Evolutionary conservation across 2,113 vertebrate genomes (phyloP).

Genomic region (Thinocorus orbignyianus): DNA sequence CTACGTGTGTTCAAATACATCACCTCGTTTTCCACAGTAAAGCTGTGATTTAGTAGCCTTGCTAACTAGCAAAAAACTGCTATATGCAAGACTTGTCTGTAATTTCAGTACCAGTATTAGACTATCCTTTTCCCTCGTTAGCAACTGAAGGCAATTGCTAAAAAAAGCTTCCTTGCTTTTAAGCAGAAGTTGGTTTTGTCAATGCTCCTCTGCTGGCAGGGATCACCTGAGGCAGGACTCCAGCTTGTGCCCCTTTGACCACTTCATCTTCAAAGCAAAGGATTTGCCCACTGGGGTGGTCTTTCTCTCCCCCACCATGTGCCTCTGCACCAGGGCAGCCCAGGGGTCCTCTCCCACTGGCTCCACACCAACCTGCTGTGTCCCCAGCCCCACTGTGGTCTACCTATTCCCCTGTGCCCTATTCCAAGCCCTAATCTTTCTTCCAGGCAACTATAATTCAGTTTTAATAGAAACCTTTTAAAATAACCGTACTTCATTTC

Average conservation of each 20-base stretch:
- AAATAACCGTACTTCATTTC: neutral
- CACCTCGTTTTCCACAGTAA: neutral
- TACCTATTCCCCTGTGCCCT: rapidly evolving
- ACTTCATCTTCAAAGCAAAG: neutral
- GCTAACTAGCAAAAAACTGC: neutral
- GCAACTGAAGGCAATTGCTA: neutral
- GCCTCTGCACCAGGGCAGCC: neutral
- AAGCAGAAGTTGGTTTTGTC: neutral
- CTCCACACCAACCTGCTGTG: neutral
- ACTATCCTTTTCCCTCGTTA: neutral
- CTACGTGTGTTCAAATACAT: neutral
- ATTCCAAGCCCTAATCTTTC: neutral
- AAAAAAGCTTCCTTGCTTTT: neutral
- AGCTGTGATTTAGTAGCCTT: neutral
- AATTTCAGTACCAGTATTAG: neutral
- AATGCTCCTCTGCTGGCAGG: neutral
- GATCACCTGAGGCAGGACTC: neutral
- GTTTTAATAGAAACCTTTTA: neutral
- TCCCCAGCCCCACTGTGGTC: neutral
- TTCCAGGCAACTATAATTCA: neutral
- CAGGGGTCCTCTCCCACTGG: neutral
- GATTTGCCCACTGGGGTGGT: neutral
- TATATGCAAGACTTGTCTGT: neutral
- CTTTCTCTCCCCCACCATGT: neutral
- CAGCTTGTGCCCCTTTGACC: neutral